A percentile compares a stretch with the other conserved stretches of the same genome.
phyloP scores from a whole-genome alignment of 1,140 invertebrate genomes.

The Grapholita molesta region DNA sequence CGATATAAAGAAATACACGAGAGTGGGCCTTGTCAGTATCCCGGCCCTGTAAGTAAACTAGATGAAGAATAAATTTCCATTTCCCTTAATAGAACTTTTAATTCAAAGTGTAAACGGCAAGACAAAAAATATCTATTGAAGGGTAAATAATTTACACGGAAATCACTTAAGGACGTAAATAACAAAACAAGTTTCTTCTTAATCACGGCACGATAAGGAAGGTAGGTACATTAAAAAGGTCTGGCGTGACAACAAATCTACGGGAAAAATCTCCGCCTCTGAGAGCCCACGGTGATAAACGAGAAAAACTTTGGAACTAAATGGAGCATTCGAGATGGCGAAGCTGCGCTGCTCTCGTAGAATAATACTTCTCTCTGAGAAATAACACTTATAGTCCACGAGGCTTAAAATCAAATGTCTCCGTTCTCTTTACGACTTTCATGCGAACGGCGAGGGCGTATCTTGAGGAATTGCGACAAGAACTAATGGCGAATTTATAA shows the following conservation, averaged over 20 bases:
- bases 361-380: conserved; percentile 76
- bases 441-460: conserved; percentile 45
- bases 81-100: background rate
- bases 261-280: conserved; percentile 77
- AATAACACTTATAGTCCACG: conserved; percentile 77
- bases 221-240: conserved; percentile 79
- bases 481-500: conserved; percentile 56
- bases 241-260: conserved; percentile 79
- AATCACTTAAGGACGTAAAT: conserved; percentile 29
- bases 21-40: too few species aligned
- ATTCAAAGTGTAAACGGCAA: background rate
- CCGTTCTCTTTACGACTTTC: conserved; percentile 58
- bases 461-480: conserved; percentile 59
- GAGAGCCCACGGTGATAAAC: conserved; percentile 78
- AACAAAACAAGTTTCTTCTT: conserved; percentile 64
- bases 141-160: conserved; percentile 19
- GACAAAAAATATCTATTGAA: conserved; percentile 7
- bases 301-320: conserved; percentile 78
- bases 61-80: background rate
- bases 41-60: too few species aligned
- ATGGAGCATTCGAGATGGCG: conserved; percentile 76
- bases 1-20: too few species aligned
- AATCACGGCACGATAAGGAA: conserved; percentile 74
- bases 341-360: conserved; percentile 69
- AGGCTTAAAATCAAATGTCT: conserved; percentile 78